Evolutionary conservation across 2,888 invertebrate species (phyloP).

Genomic region (Harpagoxenus sublaevis): DNA sequence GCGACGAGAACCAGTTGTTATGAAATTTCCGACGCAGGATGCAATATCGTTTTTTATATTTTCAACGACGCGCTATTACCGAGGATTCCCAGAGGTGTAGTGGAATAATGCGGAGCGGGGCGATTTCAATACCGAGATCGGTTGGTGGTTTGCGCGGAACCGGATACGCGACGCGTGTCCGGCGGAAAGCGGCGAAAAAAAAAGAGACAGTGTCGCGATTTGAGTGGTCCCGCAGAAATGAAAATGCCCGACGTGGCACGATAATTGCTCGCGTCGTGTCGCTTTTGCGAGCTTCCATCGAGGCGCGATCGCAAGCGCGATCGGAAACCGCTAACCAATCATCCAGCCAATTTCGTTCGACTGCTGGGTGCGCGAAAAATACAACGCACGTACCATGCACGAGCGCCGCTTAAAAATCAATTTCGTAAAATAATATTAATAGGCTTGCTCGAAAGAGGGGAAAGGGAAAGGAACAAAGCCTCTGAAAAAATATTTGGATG

Average conservation of each 20-base stretch:
- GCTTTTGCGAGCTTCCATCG: slow-evolving; percentile 40
- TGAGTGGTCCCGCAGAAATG: slow-evolving; percentile 49
- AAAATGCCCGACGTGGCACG: slow-evolving; percentile 43
- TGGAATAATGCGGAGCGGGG: slow-evolving; percentile 27
- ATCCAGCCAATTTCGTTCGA: slow-evolving; percentile 44
- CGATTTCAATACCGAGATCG: slow-evolving; percentile 44
- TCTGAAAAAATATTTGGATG: neutral
- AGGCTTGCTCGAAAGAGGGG: neutral
- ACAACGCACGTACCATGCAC: slow-evolving; percentile 19
- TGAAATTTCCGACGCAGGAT: slow-evolving; percentile 15
- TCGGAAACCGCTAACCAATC: slow-evolving; percentile 53
- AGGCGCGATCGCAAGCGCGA: slow-evolving; percentile 41
- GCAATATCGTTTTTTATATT: slow-evolving; percentile 45
- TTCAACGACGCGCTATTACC: slow-evolving; percentile 34
- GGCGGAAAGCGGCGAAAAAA: slow-evolving; percentile 4
- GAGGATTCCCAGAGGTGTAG: slow-evolving; percentile 37
- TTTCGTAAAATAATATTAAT: slow-evolving; percentile 49
- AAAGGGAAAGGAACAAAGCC: neutral
- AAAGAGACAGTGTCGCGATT: slow-evolving; percentile 43
- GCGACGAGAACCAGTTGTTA: slow-evolving; percentile 21
- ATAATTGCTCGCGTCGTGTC: slow-evolving; percentile 45
- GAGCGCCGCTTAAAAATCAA: slow-evolving; percentile 46
- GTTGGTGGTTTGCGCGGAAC: slow-evolving; percentile 5
- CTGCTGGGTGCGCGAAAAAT: slow-evolving; percentile 27
- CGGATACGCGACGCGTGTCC: slow-evolving; percentile 36